phyloP scores from a whole-genome alignment of 2,888 invertebrate genomes.

The Scaptomyza flava region DNA sequence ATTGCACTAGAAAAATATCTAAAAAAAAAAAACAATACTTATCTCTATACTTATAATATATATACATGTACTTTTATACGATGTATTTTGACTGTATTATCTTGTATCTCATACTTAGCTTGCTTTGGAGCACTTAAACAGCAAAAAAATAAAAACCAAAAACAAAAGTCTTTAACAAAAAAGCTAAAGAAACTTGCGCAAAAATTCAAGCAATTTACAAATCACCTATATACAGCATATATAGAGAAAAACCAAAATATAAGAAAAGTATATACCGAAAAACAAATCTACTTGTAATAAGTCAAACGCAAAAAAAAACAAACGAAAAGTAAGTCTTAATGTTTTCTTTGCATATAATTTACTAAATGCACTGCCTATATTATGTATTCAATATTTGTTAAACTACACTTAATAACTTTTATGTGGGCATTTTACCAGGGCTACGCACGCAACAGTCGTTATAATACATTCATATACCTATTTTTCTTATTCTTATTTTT shows the following conservation, averaged over 20 bases:
- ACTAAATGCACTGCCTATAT: constrained; percentile 47
- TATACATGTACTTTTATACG: constrained; percentile 62
- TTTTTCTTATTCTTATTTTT: background rate
- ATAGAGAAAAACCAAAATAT: constrained; percentile 41
- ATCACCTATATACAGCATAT: constrained; percentile 54
- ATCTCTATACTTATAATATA: constrained; percentile 35
- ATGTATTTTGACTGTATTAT: constrained; percentile 81
- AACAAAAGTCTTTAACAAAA: constrained; percentile 44
- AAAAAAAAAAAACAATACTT: constrained; percentile 27
- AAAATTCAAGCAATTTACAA: constrained; percentile 58
- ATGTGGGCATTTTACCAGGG: constrained; percentile 3
- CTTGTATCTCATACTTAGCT: constrained; percentile 84
- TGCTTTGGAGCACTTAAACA: constrained; percentile 85
- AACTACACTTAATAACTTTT: constrained; percentile 13
- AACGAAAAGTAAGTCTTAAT: constrained; percentile 77
- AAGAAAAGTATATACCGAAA: constrained; percentile 42
- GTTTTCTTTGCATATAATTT: constrained; percentile 63
- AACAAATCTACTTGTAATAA: constrained; percentile 54
- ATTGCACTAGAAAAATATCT: constrained; percentile 28
- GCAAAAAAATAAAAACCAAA: constrained; percentile 62
- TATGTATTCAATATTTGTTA: constrained; percentile 9
- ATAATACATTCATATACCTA: background rate
- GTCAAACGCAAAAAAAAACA: constrained; percentile 74
- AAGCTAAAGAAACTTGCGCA: constrained; percentile 62
- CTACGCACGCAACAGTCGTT: constrained; percentile 1